Evolutionary conservation across 2,113 vertebrate genomes (phyloP).

Genomic region (Macaca mulatta): DNA sequence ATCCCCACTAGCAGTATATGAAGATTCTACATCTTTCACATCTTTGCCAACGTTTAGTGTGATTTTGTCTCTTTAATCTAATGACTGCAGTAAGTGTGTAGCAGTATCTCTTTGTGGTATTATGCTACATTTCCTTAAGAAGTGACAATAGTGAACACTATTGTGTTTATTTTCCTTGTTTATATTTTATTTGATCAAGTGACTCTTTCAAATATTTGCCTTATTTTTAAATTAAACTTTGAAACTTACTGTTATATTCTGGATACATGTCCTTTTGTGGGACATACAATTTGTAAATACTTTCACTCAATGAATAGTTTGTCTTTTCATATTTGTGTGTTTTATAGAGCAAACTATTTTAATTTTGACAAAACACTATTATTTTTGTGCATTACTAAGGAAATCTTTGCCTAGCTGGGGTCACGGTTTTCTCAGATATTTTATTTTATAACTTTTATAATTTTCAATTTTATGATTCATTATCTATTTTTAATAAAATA

Average conservation of each 20-base stretch:
- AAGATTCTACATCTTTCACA: not conserved
- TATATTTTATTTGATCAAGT: not conserved
- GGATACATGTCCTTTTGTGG: not conserved
- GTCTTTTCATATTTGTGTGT: not conserved
- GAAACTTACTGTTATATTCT: not conserved
- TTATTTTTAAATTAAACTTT: not conserved
- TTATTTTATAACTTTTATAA: not conserved
- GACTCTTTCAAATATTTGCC: not conserved
- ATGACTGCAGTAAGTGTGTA: not conserved
- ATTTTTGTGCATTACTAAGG: not conserved
- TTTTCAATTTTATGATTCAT: not conserved
- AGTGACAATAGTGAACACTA: not conserved
- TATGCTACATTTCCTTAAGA: not conserved
- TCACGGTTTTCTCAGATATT: not conserved
- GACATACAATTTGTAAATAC: not conserved
- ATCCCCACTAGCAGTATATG: not conserved
- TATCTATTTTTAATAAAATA: not conserved
- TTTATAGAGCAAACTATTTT: not conserved
- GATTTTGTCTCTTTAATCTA: not conserved
- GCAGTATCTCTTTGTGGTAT: not conserved
- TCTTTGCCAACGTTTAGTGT: not conserved
- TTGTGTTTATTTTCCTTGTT: not conserved
- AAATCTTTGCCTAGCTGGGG: not conserved
- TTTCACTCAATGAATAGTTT: not conserved
- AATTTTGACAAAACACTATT: not conserved